Evolutionary conservation across 2,888 invertebrate species (phyloP).

Genomic region (Ophion ellenae): DNA sequence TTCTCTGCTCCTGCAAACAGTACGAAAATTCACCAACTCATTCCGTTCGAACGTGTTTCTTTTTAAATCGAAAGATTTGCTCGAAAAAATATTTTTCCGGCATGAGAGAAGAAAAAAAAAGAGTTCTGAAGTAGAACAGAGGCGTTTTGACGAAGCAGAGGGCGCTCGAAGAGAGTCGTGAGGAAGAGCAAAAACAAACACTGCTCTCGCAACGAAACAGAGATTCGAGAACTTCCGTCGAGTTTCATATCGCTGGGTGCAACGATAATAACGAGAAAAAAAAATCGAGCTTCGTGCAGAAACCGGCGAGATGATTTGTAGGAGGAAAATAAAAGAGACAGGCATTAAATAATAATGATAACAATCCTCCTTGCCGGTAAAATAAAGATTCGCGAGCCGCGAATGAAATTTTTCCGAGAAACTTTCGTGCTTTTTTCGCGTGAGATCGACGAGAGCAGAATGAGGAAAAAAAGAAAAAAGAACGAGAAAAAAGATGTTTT

Average conservation of each 20-base stretch:
- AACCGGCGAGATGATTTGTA: background rate
- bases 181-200: slow-evolving; percentile 5
- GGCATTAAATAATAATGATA: slow-evolving; percentile 5
- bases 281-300: background rate
- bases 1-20: slow-evolving; percentile 90
- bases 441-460: slow-evolving; percentile 20
- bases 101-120: background rate
- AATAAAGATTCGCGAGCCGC: background rate
- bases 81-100: background rate
- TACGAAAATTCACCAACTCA: slow-evolving; percentile 30
- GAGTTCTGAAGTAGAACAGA: background rate
- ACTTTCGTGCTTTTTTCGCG: background rate
- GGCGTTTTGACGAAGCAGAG: background rate
- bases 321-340: background rate
- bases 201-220: background rate
- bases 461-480: background rate
- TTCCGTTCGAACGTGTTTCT: background rate
- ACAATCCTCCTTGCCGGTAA: slow-evolving; percentile 13
- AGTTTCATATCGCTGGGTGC: background rate
- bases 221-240: background rate
- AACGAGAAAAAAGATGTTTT: slow-evolving; percentile 12
- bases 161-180: background rate
- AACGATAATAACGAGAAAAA: background rate
- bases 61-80: background rate
- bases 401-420: slow-evolving; percentile 6